Conservation (phyloP, 1,140 invertebrate species). For the Brachionus paranguensis region DNA sequence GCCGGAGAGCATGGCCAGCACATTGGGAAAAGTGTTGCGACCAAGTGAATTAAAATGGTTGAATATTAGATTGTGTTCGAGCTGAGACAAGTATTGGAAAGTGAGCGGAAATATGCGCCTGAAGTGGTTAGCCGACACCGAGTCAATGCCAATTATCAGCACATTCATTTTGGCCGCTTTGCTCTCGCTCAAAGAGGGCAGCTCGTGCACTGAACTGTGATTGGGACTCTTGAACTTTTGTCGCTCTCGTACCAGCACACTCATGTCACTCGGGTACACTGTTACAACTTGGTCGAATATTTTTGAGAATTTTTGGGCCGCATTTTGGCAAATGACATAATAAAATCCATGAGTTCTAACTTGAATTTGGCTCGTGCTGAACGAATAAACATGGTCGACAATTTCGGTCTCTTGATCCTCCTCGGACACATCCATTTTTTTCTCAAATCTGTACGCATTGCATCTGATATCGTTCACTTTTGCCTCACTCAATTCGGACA, state of each 20-base stretch:
- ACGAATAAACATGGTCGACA: not conserved
- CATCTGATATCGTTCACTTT: not conserved
- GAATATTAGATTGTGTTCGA: slow-evolving; percentile 43
- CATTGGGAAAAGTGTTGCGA: slow-evolving; percentile 54
- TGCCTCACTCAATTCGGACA: not conserved
- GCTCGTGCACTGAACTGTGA: not conserved
- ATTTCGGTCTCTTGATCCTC: not conserved
- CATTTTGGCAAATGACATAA: slow-evolving; percentile 15
- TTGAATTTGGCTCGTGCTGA: not conserved
- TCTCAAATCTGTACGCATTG: not conserved
- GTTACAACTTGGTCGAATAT: not conserved
- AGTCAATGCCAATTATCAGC: slow-evolving; percentile 76
- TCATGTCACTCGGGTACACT: not conserved
- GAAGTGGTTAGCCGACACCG: slow-evolving; percentile 76
- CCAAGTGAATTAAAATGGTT: slow-evolving; percentile 53
- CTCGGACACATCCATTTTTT: not conserved
- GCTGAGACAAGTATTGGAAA: slow-evolving; percentile 57
- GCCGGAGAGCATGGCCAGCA: slow-evolving; percentile 49
- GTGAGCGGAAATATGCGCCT: slow-evolving; percentile 73
- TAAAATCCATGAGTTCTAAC: not conserved
- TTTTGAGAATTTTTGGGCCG: not conserved
- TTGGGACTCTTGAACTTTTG: not conserved
- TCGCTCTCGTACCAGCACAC: not conserved
- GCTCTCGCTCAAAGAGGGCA: not conserved
- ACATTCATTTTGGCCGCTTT: slow-evolving; percentile 55